These are phyloP conservation scores for Pissodes strobi DNA, from an alignment of 1,140 invertebrate genomes.

Conservation along the genomic window DNA sequence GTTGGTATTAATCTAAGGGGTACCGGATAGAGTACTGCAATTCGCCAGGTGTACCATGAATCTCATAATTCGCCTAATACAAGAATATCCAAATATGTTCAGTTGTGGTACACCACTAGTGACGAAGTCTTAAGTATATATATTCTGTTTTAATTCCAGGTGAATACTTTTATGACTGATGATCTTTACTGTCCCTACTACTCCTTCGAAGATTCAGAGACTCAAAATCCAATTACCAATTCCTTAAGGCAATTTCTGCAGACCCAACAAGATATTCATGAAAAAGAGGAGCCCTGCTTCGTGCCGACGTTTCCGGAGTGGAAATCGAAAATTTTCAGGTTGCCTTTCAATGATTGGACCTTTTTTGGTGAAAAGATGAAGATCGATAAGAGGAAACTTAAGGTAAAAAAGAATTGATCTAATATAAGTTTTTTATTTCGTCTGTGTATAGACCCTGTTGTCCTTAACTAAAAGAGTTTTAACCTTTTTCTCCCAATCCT, in stretches of 20 bases:
- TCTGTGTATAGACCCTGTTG: background rate
- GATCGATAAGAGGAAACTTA: constrained; percentile 18
- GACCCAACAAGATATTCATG: constrained; percentile 1
- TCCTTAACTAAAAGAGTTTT: no score
- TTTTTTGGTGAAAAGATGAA: constrained; percentile 12
- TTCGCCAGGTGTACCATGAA: no score
- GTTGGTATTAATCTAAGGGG: no score
- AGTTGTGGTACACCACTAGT: no score
- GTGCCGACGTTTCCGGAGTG: constrained; percentile 27
- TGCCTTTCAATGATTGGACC: constrained; percentile 34
- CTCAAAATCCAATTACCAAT: constrained; percentile 6
- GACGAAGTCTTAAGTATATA: no score
- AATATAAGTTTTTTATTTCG: background rate
- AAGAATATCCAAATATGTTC: no score
- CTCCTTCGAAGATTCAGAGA: background rate
- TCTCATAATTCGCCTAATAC: no score
- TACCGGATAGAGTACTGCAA: no score
- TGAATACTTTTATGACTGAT: constrained; percentile 21
- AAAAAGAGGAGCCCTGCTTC: constrained; percentile 7
- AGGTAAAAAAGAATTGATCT: no score
- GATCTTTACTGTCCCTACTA: constrained; percentile 8
- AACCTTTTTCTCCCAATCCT: no score
- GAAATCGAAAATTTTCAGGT: constrained; percentile 32
- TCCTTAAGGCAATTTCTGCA: constrained; percentile 16
- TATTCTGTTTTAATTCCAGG: no score